Evolutionary conservation across 2,797 vertebrate genomes (phyloP).

Genomic region (Rhinatrema bivittatum): DNA sequence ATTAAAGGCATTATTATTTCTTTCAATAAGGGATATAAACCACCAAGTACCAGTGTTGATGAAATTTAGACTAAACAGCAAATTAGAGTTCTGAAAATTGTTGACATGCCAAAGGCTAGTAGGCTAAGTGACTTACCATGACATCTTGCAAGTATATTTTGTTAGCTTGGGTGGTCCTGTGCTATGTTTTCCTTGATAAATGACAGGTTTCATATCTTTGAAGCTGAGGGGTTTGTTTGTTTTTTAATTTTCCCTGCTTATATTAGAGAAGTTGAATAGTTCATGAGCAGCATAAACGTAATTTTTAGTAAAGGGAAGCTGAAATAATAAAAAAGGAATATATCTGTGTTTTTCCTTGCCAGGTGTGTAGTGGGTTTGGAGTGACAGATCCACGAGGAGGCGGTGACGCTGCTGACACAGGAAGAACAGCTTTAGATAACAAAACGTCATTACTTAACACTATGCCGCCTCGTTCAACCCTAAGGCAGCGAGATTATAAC

Average conservation of each 20-base stretch:
- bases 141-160: neutral
- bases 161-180: too few relatives aligned
- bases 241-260: too few relatives aligned
- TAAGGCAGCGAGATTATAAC: slow-evolving; percentile 78
- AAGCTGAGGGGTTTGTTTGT: too few relatives aligned
- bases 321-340: too few relatives aligned
- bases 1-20: too few relatives aligned
- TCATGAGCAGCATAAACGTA: too few relatives aligned
- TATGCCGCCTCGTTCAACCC: slow-evolving; percentile 78
- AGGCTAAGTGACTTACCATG: neutral
- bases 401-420: slow-evolving; percentile 64
- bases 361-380: slow-evolving; percentile 62
- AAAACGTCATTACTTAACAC: slow-evolving; percentile 90
- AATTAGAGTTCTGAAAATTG: neutral
- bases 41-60: too few relatives aligned
- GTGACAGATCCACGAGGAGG: slow-evolving; percentile 56
- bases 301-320: too few relatives aligned
- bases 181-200: too few relatives aligned
- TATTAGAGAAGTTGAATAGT: too few relatives aligned
- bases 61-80: neutral
- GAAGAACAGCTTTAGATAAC: slow-evolving; percentile 83
- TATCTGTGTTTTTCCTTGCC: neutral
- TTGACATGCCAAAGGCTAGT: neutral
- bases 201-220: too few relatives aligned
- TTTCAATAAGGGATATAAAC: too few relatives aligned